Evolutionary conservation across 2,888 invertebrate species (phyloP), one percentile per base, ranked within the genome.

Genomic region (Thymelicus sylvestris): DNA sequence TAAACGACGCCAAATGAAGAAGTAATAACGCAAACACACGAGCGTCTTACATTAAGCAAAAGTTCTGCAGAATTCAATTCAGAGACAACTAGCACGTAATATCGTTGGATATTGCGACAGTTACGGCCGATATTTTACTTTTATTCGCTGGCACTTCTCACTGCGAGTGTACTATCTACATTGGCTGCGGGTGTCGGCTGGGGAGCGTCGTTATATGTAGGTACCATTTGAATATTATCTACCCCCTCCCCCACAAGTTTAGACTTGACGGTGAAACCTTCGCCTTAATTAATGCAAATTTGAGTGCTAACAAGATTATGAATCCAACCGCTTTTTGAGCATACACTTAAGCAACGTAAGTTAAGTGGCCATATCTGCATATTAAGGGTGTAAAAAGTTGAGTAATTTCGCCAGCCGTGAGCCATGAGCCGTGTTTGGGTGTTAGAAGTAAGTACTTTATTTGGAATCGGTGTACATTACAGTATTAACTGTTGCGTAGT

Each of bases 301-400:
- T 93, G 90, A 90, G 93, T 88, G 93, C 93, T 93, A 93, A 93
- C 93, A 93, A 93, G 93, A 93, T 93, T 93, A 93, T 93, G 93
- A 92, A 91, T 88, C 88, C 85, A 82, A 19, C 84, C 85, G 88
- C 90, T 90, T 92, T 93, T 92, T 92, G 90, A 91, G 83, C 81
- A 82, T 79, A 85, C 84, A 84, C 82, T 87, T 88, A 86, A 86
- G 82, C 76, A 80, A 79, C 78, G 82, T 79, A 79, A 83, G 79
- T 85, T 85, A 86, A 89, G 85, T 87, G 84, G 83, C 80, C 78
- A 83, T 82, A 81, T 83, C 82, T 81, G 80, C 79, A 81, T 79
- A 78, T 79, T 78, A 78, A 77, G 80, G 78, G 76, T 76, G 79
- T 73, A 75, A 76, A 74, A 77, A 76, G 73, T 76, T 77, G 75